Percentiles rank a stretch among this genome's conserved stretches.
phyloP scores from a whole-genome alignment of 2,113 vertebrate genomes.

The Lepus americanus region DNA sequence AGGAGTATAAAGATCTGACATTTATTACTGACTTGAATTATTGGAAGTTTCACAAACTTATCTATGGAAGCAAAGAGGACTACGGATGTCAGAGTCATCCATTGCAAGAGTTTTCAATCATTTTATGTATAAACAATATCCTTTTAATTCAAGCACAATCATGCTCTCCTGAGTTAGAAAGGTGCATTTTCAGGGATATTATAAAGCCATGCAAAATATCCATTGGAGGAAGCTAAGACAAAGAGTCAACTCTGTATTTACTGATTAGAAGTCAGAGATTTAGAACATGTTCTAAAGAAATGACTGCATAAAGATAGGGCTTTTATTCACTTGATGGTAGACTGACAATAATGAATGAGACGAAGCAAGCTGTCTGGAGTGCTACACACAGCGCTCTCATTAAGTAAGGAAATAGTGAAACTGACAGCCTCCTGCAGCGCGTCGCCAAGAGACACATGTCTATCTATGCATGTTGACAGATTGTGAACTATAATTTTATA shows the following conservation, averaged over 20 bases:
- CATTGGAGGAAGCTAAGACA: background rate
- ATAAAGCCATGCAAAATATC: background rate
- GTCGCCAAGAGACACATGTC: slow-evolving; percentile 78
- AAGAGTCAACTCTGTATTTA: background rate
- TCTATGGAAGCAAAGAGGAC: background rate
- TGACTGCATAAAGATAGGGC: background rate
- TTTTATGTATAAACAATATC: background rate
- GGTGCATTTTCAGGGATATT: background rate
- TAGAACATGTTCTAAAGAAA: slow-evolving; percentile 52
- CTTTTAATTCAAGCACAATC: background rate
- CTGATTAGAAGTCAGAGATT: slow-evolving; percentile 11
- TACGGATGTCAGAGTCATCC: background rate
- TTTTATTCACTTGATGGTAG: background rate
- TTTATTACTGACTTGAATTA: background rate
- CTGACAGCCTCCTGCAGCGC: slow-evolving; percentile 78
- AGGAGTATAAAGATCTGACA: background rate
- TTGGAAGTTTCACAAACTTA: background rate
- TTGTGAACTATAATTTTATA: slow-evolving; percentile 77
- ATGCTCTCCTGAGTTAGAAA: background rate
- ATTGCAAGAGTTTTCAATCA: background rate
- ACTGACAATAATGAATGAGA: slow-evolving; percentile 70
- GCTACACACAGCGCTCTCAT: slow-evolving; percentile 69
- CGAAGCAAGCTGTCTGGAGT: slow-evolving; percentile 59
- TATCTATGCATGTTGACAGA: slow-evolving; percentile 77
- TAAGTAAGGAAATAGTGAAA: slow-evolving; percentile 80